Evolutionary conservation across 1,140 invertebrate genomes (phyloP).

Genomic region (Brachionus asplanchnoidis): DNA sequence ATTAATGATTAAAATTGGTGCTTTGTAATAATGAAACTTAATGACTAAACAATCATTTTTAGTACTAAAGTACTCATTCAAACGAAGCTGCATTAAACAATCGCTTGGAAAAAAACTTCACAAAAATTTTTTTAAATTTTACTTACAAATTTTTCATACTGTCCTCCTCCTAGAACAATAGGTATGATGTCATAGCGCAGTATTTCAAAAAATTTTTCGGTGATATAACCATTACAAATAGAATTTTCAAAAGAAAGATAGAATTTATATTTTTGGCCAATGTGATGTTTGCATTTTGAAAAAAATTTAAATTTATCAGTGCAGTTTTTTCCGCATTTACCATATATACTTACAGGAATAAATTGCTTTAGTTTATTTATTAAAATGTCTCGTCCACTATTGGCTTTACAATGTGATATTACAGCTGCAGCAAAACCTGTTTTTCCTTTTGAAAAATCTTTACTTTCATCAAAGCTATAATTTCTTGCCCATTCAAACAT

Average conservation of each 20-base stretch:
- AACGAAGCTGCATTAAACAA: too few relatives aligned
- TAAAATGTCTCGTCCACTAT: conserved; percentile 37
- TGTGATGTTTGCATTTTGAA: not conserved
- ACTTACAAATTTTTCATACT: not conserved
- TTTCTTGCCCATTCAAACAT: conserved; percentile 18
- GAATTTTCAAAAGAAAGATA: conserved; percentile 36
- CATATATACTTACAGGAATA: conserved; percentile 49
- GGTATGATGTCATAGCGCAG: conserved; percentile 23
- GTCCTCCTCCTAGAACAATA: conserved; percentile 13
- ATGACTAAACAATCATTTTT: too few relatives aligned
- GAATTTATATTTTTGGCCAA: not conserved
- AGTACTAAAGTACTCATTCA: too few relatives aligned
- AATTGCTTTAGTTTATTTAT: conserved; percentile 43
- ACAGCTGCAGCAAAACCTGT: not conserved
- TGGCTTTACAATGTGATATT: conserved; percentile 39
- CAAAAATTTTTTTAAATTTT: not conserved
- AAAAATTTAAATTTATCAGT: not conserved
- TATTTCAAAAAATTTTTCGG: conserved; percentile 42
- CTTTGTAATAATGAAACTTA: too few relatives aligned
- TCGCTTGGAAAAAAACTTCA: too few relatives aligned
- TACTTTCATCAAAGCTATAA: not conserved
- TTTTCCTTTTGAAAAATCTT: not conserved
- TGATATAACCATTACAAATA: not conserved
- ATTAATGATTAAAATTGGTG: too few relatives aligned
- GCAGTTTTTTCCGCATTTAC: conserved; percentile 45